Percentiles rank a stretch among this genome's conserved stretches.
Evolutionary conservation across 2,888 invertebrate species (phyloP).

Genomic region (Thecocarcelia acutangulata): DNA sequence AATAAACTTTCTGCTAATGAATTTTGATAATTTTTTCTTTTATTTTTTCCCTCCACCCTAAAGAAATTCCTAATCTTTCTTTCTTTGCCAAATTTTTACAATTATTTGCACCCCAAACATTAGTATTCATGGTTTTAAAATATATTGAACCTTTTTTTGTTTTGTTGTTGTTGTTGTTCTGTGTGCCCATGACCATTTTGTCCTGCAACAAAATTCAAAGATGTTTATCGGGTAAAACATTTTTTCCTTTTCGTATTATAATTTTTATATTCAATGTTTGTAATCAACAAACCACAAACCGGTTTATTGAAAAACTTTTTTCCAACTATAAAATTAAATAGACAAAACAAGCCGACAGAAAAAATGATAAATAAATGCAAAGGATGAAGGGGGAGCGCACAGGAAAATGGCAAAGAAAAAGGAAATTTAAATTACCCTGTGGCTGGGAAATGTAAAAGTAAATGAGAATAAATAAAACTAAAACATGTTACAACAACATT

Average conservation of each 20-base stretch:
- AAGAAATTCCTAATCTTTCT: too few relatives aligned
- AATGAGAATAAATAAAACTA: constrained; percentile 15
- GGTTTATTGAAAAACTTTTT: constrained; percentile 68
- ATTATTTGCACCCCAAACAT: constrained; percentile 35
- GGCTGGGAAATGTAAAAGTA: constrained; percentile 15
- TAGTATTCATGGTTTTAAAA: constrained; percentile 62
- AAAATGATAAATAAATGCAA: background rate
- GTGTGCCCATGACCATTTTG: constrained; percentile 20
- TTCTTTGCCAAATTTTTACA: constrained; percentile 3
- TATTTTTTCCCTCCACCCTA: background rate
- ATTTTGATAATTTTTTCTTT: constrained; percentile 61
- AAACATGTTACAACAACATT: constrained; percentile 55
- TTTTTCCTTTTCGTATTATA: constrained; percentile 6
- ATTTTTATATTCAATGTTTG: constrained; percentile 27
- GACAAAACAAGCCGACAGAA: background rate
- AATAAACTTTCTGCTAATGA: constrained; percentile 49
- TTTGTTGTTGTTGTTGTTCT: too few relatives aligned
- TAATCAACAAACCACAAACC: constrained; percentile 53
- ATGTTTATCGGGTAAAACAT: constrained; percentile 38
- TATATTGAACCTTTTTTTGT: constrained; percentile 34
- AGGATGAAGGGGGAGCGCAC: background rate
- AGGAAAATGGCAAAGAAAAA: constrained; percentile 5
- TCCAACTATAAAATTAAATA: constrained; percentile 26
- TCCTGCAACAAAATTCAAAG: constrained; percentile 38
- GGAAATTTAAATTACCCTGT: constrained; percentile 40